These are phyloP conservation scores for Aselliscus stoliczkanus DNA, from an alignment of 2,797 vertebrate genomes.

Conservation along the genomic window DNA sequence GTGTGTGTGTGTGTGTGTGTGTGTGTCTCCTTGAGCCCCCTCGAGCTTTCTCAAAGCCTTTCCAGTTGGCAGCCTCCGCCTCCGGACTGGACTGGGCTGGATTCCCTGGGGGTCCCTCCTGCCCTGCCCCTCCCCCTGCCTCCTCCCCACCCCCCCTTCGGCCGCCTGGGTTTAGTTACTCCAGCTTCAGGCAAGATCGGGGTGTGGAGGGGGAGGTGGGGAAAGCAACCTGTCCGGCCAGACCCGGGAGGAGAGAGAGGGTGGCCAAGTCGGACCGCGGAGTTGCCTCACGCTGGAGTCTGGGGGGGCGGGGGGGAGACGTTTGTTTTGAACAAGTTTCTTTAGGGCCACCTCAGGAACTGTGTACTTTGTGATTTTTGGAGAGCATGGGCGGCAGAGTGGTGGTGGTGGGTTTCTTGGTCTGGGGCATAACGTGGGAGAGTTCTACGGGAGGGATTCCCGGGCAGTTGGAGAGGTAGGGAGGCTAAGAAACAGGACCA, in stretches of 20 bases:
- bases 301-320: not conserved
- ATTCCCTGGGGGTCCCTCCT: constrained; percentile 62
- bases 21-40: not conserved
- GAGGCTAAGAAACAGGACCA: not conserved
- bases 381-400: not conserved
- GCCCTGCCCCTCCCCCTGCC: not conserved
- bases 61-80: constrained; percentile 67
- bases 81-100: constrained; percentile 54
- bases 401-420: not conserved
- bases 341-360: not conserved
- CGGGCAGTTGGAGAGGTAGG: not conserved
- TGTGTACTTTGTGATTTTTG: not conserved
- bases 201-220: not conserved
- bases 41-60: not conserved
- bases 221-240: constrained; percentile 16
- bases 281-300: not conserved
- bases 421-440: not conserved
- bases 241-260: not conserved
- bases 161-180: not conserved
- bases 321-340: constrained; percentile 46
- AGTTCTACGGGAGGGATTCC: not conserved
- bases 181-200: not conserved
- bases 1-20: not conserved
- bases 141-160: not conserved
- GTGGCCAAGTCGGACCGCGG: not conserved